Conservation (phyloP, 1,140 invertebrate genomes). For the Pogonognathellus flavescens region DNA sequence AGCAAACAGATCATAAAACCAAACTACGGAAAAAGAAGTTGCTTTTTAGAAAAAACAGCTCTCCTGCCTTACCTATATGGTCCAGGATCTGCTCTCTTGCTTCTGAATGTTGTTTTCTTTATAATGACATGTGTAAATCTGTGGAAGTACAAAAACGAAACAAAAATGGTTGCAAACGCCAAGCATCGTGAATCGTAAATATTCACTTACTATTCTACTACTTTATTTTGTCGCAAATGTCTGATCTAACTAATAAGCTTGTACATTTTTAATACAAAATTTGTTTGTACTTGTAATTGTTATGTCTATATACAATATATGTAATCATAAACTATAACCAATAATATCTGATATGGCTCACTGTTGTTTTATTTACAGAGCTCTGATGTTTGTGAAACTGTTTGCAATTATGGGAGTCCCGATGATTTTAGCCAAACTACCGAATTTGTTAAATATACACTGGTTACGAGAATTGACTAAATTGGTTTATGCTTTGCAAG, state of each 20-base stretch:
- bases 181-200: conserved; percentile 17
- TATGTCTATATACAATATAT: too few species aligned
- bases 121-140: background rate
- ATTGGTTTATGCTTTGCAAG: conserved; percentile 16
- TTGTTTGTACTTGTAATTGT: too few species aligned
- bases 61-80: conserved; percentile 2
- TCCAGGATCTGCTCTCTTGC: background rate
- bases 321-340: too few species aligned
- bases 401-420: conserved; percentile 22
- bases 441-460: background rate
- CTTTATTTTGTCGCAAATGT: too few species aligned
- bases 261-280: too few species aligned
- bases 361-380: background rate
- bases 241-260: too few species aligned
- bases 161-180: background rate
- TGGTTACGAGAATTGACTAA: conserved; percentile 2
- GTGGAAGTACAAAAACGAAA: conserved; percentile 19
- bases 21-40: background rate
- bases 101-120: conserved; percentile 10
- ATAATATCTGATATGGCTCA: too few species aligned
- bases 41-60: background rate
- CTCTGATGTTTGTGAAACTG: background rate
- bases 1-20: background rate
- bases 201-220: too few species aligned
- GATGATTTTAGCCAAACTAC: conserved; percentile 31